Evolutionary conservation across 92 coral and sea anemone species (phyloP), one percentile per base, ranked within the genome.

Genomic region (Umimayanthus kanabou): DNA sequence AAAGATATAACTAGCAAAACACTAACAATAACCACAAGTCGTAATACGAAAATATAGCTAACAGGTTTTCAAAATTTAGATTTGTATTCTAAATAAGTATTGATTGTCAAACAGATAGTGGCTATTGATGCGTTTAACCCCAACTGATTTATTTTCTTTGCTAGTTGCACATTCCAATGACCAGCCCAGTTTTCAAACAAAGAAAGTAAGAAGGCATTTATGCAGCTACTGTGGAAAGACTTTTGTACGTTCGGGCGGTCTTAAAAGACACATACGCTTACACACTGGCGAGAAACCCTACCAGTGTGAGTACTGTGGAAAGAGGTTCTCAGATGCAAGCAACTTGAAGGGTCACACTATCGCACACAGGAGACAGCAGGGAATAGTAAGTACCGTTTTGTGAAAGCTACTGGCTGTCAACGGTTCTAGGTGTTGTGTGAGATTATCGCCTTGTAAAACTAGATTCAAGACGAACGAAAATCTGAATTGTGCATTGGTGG

Each of bases 241-340:
- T 28, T 78, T 78, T 49, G 20, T 33, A 33, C 81, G 81, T 49
- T 78, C 81, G 26, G 66, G 64, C 26, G 81, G 81, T 23, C 33
- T 78, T 30, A 78, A 78, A 78, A 78, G 81, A 26, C 81, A 78
- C 81, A n/a, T 47, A 15, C 81, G 81, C 1, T 78, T 78, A 16
- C 81, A 78, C 64, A 78, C 81, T 16, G 81, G 81, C 7, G 81
- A 78, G 55, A 78, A 78, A 29, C 81, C 81, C 16, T 78, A 78
- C 30, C 64, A 78, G 65, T 78, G 81, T 20, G 64, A 78, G 40
- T 49, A 25, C 66, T 78, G 81, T 47, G 81, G 66, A 30, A 78
- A 78, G 33, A 47, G 33, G 43, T 78, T 78, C 81, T 78, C 81
- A n/a, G 81, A 78, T n/a, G 20, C 65, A 9, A 78, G 81, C 81